These are phyloP conservation scores for Phallusia fumigata DNA, from an alignment of 23 tunicate species.

Conservation along the genomic window DNA sequence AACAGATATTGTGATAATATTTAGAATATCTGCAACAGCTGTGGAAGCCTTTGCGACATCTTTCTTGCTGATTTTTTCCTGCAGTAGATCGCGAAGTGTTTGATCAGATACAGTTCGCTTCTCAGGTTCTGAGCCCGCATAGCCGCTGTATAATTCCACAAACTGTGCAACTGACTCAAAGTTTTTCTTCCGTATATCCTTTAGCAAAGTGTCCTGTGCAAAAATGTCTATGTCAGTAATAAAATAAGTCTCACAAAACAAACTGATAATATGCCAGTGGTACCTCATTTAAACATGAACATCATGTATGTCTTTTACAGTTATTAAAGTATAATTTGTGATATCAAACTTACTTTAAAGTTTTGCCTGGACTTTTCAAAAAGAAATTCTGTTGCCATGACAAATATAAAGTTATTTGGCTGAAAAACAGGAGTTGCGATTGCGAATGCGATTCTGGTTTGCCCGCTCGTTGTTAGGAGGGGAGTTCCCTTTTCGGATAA, in stretches of 20 bases:
- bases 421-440: too few species aligned
- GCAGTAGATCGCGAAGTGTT: conserved; percentile 48
- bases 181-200: conserved; percentile 29
- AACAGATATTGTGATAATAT: conserved; percentile 52
- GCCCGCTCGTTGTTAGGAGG: too few species aligned
- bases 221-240: too few species aligned
- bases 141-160: conserved; percentile 32
- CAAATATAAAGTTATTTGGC: not conserved
- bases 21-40: conserved; percentile 26
- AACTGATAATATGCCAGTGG: too few species aligned
- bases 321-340: too few species aligned
- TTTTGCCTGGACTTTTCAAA: not conserved
- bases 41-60: not conserved
- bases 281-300: too few species aligned
- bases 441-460: too few species aligned
- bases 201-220: conserved; percentile 24
- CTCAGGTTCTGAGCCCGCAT: conserved; percentile 81
- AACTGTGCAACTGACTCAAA: conserved; percentile 23
- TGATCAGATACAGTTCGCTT: conserved; percentile 86
- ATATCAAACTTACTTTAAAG: not conserved
- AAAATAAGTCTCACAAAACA: too few species aligned
- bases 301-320: too few species aligned
- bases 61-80: conserved; percentile 29
- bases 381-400: conserved; percentile 3
- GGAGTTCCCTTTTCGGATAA: too few species aligned